phyloP scores from a whole-genome alignment of 2,113 vertebrate genomes.

The Salminus brasiliensis region DNA sequence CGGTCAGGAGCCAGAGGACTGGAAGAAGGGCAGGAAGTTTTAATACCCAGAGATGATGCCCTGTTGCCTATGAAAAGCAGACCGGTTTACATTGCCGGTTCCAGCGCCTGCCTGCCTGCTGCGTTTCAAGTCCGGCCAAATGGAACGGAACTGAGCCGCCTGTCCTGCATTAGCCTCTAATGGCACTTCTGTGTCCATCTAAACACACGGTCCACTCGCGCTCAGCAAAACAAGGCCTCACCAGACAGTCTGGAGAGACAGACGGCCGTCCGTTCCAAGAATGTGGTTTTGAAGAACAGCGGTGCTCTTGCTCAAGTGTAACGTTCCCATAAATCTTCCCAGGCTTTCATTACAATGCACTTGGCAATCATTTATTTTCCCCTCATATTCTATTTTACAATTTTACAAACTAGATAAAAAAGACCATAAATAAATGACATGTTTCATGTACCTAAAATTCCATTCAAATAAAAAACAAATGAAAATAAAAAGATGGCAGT shows the following conservation, averaged over 20 bases:
- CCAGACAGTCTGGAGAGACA: background rate
- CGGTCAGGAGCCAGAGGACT: background rate
- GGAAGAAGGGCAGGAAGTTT: background rate
- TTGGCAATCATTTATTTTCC: slow-evolving; percentile 82
- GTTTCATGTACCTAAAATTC: slow-evolving; percentile 94
- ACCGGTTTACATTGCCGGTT: slow-evolving; percentile 30
- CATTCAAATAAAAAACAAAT: slow-evolving; percentile 65
- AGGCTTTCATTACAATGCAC: slow-evolving; percentile 94
- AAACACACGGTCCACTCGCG: background rate
- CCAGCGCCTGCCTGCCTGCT: background rate
- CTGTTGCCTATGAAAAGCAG: background rate
- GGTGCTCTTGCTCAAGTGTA: slow-evolving; percentile 9
- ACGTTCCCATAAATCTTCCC: slow-evolving; percentile 53
- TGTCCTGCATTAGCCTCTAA: slow-evolving; percentile 2
- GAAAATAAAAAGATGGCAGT: slow-evolving; percentile 49
- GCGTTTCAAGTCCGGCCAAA: slow-evolving; percentile 8
- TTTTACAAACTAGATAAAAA: slow-evolving; percentile 99
- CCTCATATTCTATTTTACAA: slow-evolving; percentile 92
- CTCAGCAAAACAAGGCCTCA: slow-evolving; percentile 14
- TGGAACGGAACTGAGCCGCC: slow-evolving; percentile 20
- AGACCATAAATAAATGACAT: slow-evolving; percentile 99
- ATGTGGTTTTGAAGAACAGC: slow-evolving; percentile 4
- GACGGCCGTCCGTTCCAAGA: slow-evolving; percentile 6
- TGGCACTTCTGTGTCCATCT: slow-evolving; percentile 17
- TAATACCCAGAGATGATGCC: slow-evolving; percentile 11